These are phyloP conservation scores for Aphaenogaster rudis DNA, from an alignment of 1,140 invertebrate species.

Conservation along the genomic window DNA sequence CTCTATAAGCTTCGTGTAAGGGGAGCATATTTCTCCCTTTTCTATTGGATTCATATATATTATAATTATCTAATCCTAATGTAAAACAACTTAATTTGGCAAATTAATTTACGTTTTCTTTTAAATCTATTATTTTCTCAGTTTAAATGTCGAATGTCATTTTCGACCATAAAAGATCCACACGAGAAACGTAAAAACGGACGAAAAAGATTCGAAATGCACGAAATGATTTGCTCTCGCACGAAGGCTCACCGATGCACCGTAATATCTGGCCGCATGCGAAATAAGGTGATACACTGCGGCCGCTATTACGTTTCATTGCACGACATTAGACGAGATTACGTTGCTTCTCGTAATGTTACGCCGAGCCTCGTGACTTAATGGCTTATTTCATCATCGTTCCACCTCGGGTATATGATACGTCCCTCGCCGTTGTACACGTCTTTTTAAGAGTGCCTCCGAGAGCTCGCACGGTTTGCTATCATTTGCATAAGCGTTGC, in stretches of 20 bases:
- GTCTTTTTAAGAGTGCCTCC: conserved; percentile 2
- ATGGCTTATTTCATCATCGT: conserved; percentile 74
- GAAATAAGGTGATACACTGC: conserved; percentile 70
- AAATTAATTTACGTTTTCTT: neutral
- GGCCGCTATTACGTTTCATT: conserved; percentile 74
- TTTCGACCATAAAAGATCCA: neutral
- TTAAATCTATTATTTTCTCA: neutral
- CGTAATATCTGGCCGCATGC: conserved; percentile 34
- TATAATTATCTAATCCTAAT: neutral
- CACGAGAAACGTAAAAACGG: neutral
- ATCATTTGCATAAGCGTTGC: conserved; percentile 53
- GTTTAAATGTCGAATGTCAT: neutral
- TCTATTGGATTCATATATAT: neutral
- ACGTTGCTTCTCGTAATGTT: conserved; percentile 70
- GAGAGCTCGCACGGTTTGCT: conserved; percentile 24
- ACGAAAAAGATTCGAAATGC: conserved; percentile 3
- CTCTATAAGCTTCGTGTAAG: neutral
- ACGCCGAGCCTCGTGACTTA: conserved; percentile 62
- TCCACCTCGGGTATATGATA: conserved; percentile 47
- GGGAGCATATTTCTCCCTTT: neutral
- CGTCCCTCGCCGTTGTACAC: neutral
- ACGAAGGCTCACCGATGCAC: neutral
- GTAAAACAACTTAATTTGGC: neutral
- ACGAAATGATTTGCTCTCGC: neutral
- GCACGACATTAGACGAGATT: conserved; percentile 76